Conservation (phyloP, 1,140 invertebrate genomes). For the Drosophila equinoxialis region DNA sequence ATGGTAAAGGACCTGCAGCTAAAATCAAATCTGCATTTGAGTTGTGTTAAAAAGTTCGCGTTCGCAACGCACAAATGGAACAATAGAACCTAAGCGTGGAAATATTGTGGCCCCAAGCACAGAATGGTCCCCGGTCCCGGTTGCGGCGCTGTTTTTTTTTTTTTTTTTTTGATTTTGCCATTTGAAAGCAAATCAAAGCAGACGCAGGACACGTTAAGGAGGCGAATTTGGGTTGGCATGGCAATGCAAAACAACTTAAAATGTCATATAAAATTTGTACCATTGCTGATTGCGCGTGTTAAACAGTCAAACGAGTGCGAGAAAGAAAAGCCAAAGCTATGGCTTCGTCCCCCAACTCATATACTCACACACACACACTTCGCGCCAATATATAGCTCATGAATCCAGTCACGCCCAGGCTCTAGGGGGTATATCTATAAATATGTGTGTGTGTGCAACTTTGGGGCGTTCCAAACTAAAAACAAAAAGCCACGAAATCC, state of each 20-base stretch:
- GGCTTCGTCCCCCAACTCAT: constrained; percentile 10
- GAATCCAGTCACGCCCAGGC: constrained; percentile 73
- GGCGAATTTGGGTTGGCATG: constrained; percentile 21
- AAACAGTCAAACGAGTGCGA: constrained; percentile 52
- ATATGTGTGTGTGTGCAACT: not conserved
- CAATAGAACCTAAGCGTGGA: constrained; percentile 40
- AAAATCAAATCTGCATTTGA: constrained; percentile 44
- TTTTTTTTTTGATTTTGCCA: constrained; percentile 42
- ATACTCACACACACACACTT: constrained; percentile 12
- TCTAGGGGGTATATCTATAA: not conserved
- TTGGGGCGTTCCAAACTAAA: constrained; percentile 37
- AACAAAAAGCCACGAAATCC: constrained; percentile 22
- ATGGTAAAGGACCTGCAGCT: constrained; percentile 16
- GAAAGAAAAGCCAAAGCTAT: not conserved
- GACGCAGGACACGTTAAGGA: constrained; percentile 7
- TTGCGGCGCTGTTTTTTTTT: constrained; percentile 28
- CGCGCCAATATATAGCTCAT: constrained; percentile 46
- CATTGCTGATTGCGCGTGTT: constrained; percentile 77
- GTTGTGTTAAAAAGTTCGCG: constrained; percentile 22
- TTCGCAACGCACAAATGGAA: constrained; percentile 10
- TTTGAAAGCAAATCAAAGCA: constrained; percentile 56
- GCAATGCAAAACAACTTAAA: constrained; percentile 80
- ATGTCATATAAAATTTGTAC: constrained; percentile 81
- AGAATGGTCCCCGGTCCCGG: constrained; percentile 37
- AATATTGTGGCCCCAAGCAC: constrained; percentile 35